Evolutionary conservation across 2,113 vertebrate genomes (phyloP).

Genomic region (Ophiodon elongatus): DNA sequence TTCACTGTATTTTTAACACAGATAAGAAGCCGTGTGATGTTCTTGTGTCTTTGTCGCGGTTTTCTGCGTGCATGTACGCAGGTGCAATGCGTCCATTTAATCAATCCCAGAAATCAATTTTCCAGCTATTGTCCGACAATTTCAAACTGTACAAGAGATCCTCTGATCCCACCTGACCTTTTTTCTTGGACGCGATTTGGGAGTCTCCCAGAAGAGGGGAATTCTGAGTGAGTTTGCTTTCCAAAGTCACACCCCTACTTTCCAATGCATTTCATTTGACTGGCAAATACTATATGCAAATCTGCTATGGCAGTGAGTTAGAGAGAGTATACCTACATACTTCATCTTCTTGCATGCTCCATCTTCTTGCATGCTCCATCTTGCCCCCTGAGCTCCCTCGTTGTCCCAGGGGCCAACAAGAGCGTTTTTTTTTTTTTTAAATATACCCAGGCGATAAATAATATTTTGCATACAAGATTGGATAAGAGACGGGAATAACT

Average conservation of each 20-base stretch:
- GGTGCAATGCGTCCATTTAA: not conserved
- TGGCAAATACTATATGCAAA: constrained; percentile 79
- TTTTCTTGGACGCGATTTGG: constrained; percentile 40
- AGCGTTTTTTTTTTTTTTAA: constrained; percentile 13
- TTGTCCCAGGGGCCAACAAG: constrained; percentile 12
- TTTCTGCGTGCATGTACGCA: not conserved
- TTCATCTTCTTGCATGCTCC: constrained; percentile 56
- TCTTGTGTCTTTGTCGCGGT: not conserved
- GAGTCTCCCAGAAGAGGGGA: constrained; percentile 54
- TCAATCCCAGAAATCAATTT: not conserved
- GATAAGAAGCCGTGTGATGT: not conserved
- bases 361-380: constrained; percentile 34
- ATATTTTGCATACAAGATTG: constrained; percentile 54
- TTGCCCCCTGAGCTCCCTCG: not conserved
- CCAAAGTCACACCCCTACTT: constrained; percentile 39
- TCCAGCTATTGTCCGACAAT: not conserved
- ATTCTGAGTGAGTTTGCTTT: constrained; percentile 53
- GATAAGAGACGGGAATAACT: constrained; percentile 13
- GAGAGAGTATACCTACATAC: constrained; percentile 27
- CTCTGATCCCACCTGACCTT: not conserved
- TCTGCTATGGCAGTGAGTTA: constrained; percentile 9
- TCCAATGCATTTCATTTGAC: constrained; percentile 71
- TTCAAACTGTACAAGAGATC: not conserved
- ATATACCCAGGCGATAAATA: constrained; percentile 1
- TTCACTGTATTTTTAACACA: not conserved